Evolutionary conservation across 2,113 vertebrate species (phyloP).

Genomic region (Bos taurus): DNA sequence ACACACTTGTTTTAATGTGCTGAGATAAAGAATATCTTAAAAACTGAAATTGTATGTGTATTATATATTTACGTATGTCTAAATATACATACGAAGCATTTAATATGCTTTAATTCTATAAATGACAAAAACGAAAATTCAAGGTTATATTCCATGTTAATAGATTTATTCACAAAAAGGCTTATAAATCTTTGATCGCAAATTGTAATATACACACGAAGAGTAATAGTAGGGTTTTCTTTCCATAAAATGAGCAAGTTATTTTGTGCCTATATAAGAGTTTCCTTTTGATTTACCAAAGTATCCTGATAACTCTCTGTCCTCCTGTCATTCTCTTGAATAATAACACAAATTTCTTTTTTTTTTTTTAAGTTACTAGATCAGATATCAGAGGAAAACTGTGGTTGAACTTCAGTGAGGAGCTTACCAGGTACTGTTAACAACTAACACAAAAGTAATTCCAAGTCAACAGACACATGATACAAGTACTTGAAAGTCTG

Average conservation of each 20-base stretch:
- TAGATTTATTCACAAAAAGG: neutral
- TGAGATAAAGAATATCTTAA: conserved; percentile 1
- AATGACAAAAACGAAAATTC: conserved; percentile 9
- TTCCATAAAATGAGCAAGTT: neutral
- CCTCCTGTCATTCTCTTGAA: neutral
- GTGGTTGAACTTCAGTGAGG: neutral
- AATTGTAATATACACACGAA: neutral
- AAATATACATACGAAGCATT: neutral
- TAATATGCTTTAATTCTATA: neutral
- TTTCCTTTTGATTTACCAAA: neutral
- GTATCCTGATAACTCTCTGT: neutral
- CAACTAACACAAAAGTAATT: neutral
- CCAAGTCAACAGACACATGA: neutral
- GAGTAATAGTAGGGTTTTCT: neutral
- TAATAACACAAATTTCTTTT: neutral
- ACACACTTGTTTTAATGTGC: neutral
- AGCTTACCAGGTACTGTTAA: neutral
- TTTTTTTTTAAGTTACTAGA: neutral
- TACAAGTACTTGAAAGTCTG: neutral
- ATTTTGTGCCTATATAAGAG: neutral
- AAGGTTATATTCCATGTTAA: neutral
- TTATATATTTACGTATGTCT: neutral
- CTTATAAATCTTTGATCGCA: neutral
- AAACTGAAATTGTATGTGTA: neutral
- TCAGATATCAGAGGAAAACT: neutral